phyloP scores from a whole-genome alignment of 2,888 invertebrate genomes.

The Scaptomyza caliginosa region DNA sequence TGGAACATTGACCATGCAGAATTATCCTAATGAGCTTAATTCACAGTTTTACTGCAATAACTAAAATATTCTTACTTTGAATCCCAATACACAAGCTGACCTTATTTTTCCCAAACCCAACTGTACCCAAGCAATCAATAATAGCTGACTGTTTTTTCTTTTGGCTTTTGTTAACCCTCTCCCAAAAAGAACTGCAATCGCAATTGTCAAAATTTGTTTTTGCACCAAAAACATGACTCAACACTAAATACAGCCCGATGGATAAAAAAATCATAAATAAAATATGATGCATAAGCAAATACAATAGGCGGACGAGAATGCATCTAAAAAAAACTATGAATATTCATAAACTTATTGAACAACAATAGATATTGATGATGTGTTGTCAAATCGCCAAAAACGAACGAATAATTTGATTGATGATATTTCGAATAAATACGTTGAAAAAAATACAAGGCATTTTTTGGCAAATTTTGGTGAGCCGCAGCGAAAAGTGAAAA shows the following conservation, averaged over 20 bases:
- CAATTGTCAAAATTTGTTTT: constrained; percentile 43
- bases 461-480: constrained; percentile 49
- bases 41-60: neutral
- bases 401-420: constrained; percentile 61
- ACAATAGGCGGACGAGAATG: constrained; percentile 50
- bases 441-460: constrained; percentile 28
- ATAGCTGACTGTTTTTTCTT: constrained; percentile 18
- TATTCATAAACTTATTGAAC: constrained; percentile 74
- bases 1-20: constrained; percentile 39
- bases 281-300: constrained; percentile 67
- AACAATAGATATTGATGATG: constrained; percentile 78
- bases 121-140: constrained; percentile 38
- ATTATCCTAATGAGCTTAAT: constrained; percentile 47
- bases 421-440: constrained; percentile 43
- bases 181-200: constrained; percentile 24
- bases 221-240: constrained; percentile 66
- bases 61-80: neutral
- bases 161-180: constrained; percentile 51
- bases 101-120: constrained; percentile 7
- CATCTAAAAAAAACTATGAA: constrained; percentile 69
- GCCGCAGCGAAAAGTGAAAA: constrained; percentile 46
- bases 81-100: neutral
- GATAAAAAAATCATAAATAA: constrained; percentile 63
- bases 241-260: constrained; percentile 35
- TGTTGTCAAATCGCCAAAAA: constrained; percentile 65